Evolutionary conservation across 2,888 invertebrate genomes (phyloP), one percentile per base, ranked within the genome.

Genomic region (Stegana nigrithorax): DNA sequence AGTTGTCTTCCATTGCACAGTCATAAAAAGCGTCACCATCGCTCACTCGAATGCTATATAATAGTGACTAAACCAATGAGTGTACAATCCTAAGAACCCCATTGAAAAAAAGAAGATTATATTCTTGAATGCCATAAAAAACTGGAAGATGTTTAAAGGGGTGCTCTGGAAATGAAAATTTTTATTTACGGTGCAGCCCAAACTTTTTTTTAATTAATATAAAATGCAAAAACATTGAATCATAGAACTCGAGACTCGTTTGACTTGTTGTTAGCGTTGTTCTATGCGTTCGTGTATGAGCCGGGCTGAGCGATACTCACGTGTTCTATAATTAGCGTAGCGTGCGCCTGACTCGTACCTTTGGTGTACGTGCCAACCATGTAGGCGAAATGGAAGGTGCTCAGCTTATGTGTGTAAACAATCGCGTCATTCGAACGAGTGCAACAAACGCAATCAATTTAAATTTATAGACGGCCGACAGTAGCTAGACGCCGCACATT

Each of bases 281-380:
- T n/a, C n/a, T n/a, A n/a, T n/a, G n/a, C n/a, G n/a, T n/a, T n/a
- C n/a, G n/a, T n/a, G n/a, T n/a, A n/a, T n/a, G n/a, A n/a, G n/a
- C 8, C 19, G 66, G 68, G 70, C 72, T 79, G 75, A 59, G 32
- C 32, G 32, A 8, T 45, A 50, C 59, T 50, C 59, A 71, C 75
- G 80, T 79, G 75, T 75, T 69, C 63, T 66, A 47, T 75, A 71
- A 69, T 78, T 66, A 60, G 51, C 26, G 21, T 29, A 51, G 53
- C 36, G 39, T 32, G 8, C 12, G 55, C 17, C 32, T 12, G 7
- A 8, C 25, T 12, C 12, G 36, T 12, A 23, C 6, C 12, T 47
- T 8, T 47, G 12, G 1, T 14, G 47, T n/a, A 23, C 23, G 12
- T 12, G 12, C n/a, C 5, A 36, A 36, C 14, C 14, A 39, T 17